phyloP scores from a whole-genome alignment of 2,797 vertebrate genomes.

The Cyprinella venusta region DNA sequence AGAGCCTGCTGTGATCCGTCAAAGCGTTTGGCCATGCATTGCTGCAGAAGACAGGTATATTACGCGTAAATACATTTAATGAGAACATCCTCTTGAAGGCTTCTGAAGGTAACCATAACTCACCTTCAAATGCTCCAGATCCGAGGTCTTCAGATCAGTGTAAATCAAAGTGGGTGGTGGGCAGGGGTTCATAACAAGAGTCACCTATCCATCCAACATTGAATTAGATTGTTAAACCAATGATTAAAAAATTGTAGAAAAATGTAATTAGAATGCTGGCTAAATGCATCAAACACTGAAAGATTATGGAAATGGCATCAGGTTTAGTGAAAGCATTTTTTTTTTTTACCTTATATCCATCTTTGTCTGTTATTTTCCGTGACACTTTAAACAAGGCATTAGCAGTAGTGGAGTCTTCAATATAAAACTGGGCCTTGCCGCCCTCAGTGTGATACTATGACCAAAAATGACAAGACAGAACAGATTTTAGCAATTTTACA shows the following conservation, averaged over 20 bases:
- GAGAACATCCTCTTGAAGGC: background rate
- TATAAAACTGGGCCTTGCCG: constrained; percentile 77
- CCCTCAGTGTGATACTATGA: constrained; percentile 77
- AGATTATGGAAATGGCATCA: background rate
- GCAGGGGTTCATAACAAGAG: constrained; percentile 72
- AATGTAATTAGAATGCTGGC: background rate
- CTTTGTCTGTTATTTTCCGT: constrained; percentile 75
- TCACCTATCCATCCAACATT: constrained; percentile 62
- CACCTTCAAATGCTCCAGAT: constrained; percentile 86
- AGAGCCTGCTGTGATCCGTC: constrained; percentile 88
- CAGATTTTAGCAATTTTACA: background rate
- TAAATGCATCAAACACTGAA: background rate
- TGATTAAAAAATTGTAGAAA: too few relatives aligned
- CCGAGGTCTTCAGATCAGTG: constrained; percentile 72
- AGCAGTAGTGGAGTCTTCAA: constrained; percentile 77
- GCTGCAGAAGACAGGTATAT: constrained; percentile 67
- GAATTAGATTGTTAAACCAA: background rate
- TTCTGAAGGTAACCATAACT: constrained; percentile 32
- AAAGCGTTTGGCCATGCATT: constrained; percentile 91
- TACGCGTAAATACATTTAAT: background rate
- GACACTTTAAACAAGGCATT: constrained; percentile 77
- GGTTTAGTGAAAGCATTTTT: background rate
- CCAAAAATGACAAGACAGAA: background rate
- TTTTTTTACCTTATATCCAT: constrained; percentile 75
- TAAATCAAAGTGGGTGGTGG: constrained; percentile 66